Evolutionary conservation across 1,140 invertebrate genomes (phyloP).

Genomic region (Cecropterus lyciades): DNA sequence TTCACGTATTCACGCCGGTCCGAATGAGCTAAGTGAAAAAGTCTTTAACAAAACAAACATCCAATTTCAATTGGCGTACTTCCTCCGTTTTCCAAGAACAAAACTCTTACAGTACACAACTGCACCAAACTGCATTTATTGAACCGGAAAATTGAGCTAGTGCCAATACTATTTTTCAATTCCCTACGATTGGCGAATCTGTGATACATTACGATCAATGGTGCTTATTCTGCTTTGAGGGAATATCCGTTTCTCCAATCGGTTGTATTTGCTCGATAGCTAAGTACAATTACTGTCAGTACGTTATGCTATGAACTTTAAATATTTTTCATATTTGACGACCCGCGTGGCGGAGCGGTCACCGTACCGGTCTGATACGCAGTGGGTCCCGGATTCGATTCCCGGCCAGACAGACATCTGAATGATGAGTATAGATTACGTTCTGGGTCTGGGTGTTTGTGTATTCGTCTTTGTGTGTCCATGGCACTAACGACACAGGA

Average conservation of each 20-base stretch:
- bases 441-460: no score
- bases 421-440: no score
- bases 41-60: constrained; percentile 37
- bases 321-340: no score
- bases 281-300: background rate
- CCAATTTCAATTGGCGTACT: constrained; percentile 59
- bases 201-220: constrained; percentile 49
- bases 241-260: background rate
- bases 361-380: no score
- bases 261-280: background rate
- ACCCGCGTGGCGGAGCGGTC: no score
- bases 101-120: constrained; percentile 50
- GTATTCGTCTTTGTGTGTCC: no score
- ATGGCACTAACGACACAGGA: no score
- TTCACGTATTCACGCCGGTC: background rate
- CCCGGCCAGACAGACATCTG: no score
- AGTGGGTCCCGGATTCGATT: no score
- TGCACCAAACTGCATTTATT: constrained; percentile 70
- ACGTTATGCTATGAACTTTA: no score
- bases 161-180: constrained; percentile 78
- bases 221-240: constrained; percentile 27
- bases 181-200: constrained; percentile 50
- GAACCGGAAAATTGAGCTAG: constrained; percentile 73
- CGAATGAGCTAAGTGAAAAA: constrained; percentile 17
- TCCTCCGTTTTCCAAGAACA: constrained; percentile 54